Base-by-base conservation (phyloP, 2,888 invertebrate genomes). In the Amiota minor region DNA sequence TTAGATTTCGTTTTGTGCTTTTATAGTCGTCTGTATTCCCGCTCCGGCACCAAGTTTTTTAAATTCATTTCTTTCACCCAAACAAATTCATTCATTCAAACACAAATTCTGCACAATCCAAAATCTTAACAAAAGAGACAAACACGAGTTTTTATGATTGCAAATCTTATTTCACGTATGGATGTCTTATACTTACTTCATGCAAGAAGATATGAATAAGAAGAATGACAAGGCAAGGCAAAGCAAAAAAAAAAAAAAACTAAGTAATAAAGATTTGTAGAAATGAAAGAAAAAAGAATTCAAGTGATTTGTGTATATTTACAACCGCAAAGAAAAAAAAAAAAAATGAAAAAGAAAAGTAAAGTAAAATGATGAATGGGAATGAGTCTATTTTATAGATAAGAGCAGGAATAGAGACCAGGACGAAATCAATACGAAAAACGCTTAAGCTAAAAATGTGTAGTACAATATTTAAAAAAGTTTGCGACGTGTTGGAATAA, bases 281-380 rank as follows among this genome's bases (percentile, higher is more conserved):
- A 50, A 50, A 12, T 50, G 53, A 50, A 50, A n/a, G 12, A 59
- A n/a, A 35, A 35, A 10, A 23, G 16, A 65, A 65, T 16, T 46
- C 10, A 65, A 47, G 67, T 68, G 67, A 68, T 68, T 68, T 68
- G 67, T 68, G 50, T 68, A 68, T 49, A 68, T 68, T 50, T 68
- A 68, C 67, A 68, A 53, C 50, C 67, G 35, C 67, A 68, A 68
- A 16, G 59, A 18, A 59, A 20, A 59, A 59, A 50, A 12, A 50
- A 50, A 9, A 3, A 9, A 18, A 9, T 8, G 9, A 20, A 59
- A 59, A 56, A 18, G 2, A 16, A 56, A 18, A 56, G 16, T 49
- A 14, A 20, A 67, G 23, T 16, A 11, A 12, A 11, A 35, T 20
- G 23, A 12, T 11, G 61, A 61, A n/a, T 12, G n/a, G 20, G 23